Percentiles rank a stretch among this genome's conserved stretches.
Evolutionary conservation across 1,140 invertebrate species (phyloP).

Genomic region (Drosophila pandora): DNA sequence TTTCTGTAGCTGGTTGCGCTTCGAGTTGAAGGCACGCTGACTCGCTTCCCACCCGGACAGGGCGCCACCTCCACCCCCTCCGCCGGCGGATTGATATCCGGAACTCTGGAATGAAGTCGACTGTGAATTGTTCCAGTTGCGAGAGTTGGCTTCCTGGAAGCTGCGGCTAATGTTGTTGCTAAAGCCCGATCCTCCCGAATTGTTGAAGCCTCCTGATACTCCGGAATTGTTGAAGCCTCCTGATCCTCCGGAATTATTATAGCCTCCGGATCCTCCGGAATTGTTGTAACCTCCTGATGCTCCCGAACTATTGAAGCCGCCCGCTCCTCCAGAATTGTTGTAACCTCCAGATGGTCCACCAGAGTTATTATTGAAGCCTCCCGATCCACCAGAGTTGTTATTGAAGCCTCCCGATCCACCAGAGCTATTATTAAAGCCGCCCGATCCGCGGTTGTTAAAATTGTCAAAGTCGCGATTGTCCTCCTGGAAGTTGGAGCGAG

Average conservation of each 20-base stretch:
- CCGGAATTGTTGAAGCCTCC: constrained; percentile 17
- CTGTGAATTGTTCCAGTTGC: constrained; percentile 29
- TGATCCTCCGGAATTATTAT: not conserved
- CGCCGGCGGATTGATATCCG: constrained; percentile 15
- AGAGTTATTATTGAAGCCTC: not conserved
- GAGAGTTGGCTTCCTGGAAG: constrained; percentile 26
- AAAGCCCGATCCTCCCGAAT: constrained; percentile 11
- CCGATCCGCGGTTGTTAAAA: constrained; percentile 7
- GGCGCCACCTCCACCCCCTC: not conserved
- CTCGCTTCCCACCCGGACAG: constrained; percentile 25
- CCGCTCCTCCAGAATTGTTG: constrained; percentile 1
- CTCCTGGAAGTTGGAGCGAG: not conserved
- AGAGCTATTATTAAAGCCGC: not conserved
- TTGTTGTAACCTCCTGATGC: not conserved
- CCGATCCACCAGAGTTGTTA: not conserved
- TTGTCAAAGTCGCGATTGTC: constrained; percentile 22
- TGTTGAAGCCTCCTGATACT: not conserved
- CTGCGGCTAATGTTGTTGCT: constrained; percentile 42
- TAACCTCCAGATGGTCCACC: not conserved
- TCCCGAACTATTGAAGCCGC: not conserved
- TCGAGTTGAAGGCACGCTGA: constrained; percentile 37
- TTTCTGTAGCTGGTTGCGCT: constrained; percentile 34
- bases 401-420: constrained; percentile 1
- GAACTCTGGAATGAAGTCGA: constrained; percentile 19
- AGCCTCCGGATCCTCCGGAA: not conserved